These are phyloP conservation scores for Gallinago undulata DNA, from an alignment of 2,113 vertebrate genomes.

Conservation along the genomic window DNA sequence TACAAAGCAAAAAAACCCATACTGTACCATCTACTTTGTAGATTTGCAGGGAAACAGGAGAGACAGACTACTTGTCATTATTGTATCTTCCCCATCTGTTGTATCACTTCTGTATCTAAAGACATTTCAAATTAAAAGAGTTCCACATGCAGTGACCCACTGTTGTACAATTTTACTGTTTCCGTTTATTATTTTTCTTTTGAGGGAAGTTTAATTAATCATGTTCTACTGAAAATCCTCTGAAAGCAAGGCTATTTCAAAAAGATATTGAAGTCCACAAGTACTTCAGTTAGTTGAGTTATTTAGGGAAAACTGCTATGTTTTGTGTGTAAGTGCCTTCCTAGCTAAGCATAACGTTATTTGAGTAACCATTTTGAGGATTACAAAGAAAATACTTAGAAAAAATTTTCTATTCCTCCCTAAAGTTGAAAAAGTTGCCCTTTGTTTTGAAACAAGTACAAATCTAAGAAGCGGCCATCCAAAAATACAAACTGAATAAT, in stretches of 20 bases:
- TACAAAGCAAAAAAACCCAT: neutral
- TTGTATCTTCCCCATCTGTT: neutral
- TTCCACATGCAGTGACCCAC: neutral
- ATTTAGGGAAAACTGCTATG: neutral
- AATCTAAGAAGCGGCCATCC: neutral
- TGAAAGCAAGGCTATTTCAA: neutral
- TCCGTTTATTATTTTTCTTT: neutral
- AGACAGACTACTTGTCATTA: neutral
- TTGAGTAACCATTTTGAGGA: neutral
- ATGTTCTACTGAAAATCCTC: neutral
- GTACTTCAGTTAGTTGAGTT: neutral
- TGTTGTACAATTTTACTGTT: neutral
- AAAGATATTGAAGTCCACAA: neutral
- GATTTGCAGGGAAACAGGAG: neutral
- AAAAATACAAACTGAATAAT: neutral
- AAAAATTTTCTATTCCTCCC: neutral
- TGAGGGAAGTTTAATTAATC: neutral
- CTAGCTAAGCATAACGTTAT: neutral
- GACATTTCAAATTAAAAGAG: neutral
- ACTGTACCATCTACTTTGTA: neutral
- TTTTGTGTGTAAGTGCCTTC: neutral
- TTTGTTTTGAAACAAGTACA: neutral
- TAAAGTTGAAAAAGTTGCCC: neutral
- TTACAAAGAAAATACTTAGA: neutral
- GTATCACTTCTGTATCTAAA: neutral